phyloP scores from a whole-genome alignment of 2,113 vertebrate genomes.

The Raphicerus campestris region DNA sequence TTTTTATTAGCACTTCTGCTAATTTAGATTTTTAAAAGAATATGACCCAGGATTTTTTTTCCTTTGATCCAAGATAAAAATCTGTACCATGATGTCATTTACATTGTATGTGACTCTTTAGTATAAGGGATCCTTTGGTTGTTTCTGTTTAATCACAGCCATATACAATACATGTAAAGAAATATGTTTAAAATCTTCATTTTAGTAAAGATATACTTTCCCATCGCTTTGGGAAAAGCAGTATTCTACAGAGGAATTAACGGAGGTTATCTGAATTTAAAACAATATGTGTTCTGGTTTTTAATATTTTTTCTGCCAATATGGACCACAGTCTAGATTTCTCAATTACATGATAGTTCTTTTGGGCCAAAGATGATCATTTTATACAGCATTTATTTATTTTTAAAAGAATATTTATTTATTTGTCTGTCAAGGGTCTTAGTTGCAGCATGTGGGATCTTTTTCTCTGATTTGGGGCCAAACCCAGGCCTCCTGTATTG shows the following conservation, averaged over 20 bases:
- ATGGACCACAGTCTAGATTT: background rate
- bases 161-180: background rate
- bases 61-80: background rate
- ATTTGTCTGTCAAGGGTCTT: background rate
- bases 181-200: background rate
- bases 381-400: background rate
- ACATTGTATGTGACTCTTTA: background rate
- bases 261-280: background rate
- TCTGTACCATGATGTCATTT: background rate
- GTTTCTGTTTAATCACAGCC: background rate
- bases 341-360: background rate
- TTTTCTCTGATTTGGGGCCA: background rate
- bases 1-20: background rate
- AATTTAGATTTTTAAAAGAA: background rate
- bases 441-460: background rate
- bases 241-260: background rate
- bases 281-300: background rate
- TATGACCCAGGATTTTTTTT: background rate
- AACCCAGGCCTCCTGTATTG: background rate
- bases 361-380: background rate
- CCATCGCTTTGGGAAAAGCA: background rate
- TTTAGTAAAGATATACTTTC: background rate
- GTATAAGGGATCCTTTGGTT: background rate
- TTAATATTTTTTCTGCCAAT: background rate
- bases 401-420: background rate